Conservation (phyloP, 2,113 vertebrate species). For the Elanus axillaris region DNA sequence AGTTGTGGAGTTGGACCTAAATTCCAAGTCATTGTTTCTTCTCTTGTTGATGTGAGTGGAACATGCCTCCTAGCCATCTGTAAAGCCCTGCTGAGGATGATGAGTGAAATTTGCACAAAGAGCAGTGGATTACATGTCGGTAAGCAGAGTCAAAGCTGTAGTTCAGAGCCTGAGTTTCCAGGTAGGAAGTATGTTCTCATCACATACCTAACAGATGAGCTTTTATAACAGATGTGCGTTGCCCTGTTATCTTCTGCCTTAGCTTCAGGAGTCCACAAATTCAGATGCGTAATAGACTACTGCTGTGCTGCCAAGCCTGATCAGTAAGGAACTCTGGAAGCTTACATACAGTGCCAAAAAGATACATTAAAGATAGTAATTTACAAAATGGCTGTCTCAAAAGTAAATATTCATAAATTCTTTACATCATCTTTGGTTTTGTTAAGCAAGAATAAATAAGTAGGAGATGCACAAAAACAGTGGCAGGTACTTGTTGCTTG, state of each 20-base stretch:
- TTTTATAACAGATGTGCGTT: not conserved
- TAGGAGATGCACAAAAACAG: not conserved
- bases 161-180: not conserved
- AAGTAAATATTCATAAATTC: not conserved
- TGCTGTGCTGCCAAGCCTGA: not conserved
- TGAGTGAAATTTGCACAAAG: not conserved
- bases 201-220: not conserved
- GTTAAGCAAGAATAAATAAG: not conserved
- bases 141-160: not conserved
- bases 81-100: accelerated
- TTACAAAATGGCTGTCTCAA: not conserved
- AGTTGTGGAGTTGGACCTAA: not conserved
- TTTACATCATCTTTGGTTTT: not conserved
- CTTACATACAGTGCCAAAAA: not conserved
- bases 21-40: not conserved
- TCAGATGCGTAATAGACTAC: not conserved
- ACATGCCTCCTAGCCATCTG: not conserved
- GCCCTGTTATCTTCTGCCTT: not conserved
- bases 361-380: not conserved
- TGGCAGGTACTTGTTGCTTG: not conserved
- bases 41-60: not conserved
- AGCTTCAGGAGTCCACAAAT: not conserved
- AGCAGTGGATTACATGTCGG: accelerated
- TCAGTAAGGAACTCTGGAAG: not conserved
- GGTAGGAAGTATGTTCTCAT: not conserved